Base-by-base conservation (phyloP, 2,888 invertebrate genomes). In the Nycteola revayana region DNA sequence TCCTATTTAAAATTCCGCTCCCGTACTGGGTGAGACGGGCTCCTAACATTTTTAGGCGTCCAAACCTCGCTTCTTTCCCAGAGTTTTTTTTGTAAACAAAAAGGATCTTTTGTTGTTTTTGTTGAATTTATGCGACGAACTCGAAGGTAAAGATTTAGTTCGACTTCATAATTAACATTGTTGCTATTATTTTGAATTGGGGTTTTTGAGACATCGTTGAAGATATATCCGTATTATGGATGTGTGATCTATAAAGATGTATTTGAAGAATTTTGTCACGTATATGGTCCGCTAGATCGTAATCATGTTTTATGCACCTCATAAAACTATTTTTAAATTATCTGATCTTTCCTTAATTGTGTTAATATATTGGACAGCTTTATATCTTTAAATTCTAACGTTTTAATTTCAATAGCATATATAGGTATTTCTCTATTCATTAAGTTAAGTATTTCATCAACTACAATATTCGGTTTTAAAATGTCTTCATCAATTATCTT, bases 1-100 rank as follows among this genome's bases (percentile, higher is more conserved):
- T 61, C 63, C 77, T 85, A 62, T 71, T 87, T 86, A 73, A 85
- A 79, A 87, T 87, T 86, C 87, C 80, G 42, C 65, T 73, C 76
- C 66, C 81, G 87, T 83, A 69, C 65, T 34, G 45, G 35, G 49
- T 50, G 60, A 70, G 70, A 69, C 72, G 77, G 77, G 72, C 65
- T 75, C 77, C 76, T 44, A 66, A 81, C 82, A 86, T 86, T 74
- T 78, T 84, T 80, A 71, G 77, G 79, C 79, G 84, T 83, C 66
- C 75, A 58, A 43, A 42, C 59, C 62, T 61, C 56, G 68, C 56
- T 66, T 62, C 66, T 68, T n/a, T 81, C 81, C 83, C 76, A 81
- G 81, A 71, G 63, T 58, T 36, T 54, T 74, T 78, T 80, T 75
- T 75, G 50, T 33, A 4, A 30, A 43, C 50, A 54, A 44, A 57